These are phyloP conservation scores for Hyalella azteca DNA, from an alignment of 2,888 invertebrate species.

Conservation along the genomic window DNA sequence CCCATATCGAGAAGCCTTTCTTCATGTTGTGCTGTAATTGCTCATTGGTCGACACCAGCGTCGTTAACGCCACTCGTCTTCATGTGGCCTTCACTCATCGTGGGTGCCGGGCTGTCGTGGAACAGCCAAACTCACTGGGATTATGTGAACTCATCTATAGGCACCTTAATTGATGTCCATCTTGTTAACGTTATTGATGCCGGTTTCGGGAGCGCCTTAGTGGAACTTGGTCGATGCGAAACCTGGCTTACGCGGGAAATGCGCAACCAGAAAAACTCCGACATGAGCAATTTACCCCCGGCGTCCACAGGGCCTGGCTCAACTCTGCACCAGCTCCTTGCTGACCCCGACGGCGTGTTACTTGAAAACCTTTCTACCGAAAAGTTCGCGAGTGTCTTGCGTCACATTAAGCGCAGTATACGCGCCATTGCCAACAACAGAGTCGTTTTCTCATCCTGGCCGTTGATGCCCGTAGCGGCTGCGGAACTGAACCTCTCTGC, in stretches of 20 bases:
- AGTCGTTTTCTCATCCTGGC: slow-evolving; percentile 65
- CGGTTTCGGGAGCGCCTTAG: slow-evolving; percentile 66
- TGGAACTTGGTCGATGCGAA: slow-evolving; percentile 69
- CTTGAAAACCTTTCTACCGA: slow-evolving; percentile 69
- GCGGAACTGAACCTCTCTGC: slow-evolving; percentile 69
- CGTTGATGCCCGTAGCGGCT: slow-evolving; percentile 62
- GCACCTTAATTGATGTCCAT: slow-evolving; percentile 67
- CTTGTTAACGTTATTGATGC: slow-evolving; percentile 66
- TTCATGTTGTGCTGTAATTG: slow-evolving; percentile 66
- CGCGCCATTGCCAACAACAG: slow-evolving; percentile 62
- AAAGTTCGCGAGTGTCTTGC: slow-evolving; percentile 66
- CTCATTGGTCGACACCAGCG: slow-evolving; percentile 70
- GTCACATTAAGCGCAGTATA: slow-evolving; percentile 63
- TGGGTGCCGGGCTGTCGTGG: slow-evolving; percentile 69
- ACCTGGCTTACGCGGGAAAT: slow-evolving; percentile 67
- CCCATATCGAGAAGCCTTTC: slow-evolving; percentile 61
- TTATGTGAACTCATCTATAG: slow-evolving; percentile 65
- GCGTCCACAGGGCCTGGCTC: slow-evolving; percentile 68
- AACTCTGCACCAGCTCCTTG: slow-evolving; percentile 68
- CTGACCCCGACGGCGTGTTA: slow-evolving; percentile 70
- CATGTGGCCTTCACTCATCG: slow-evolving; percentile 69
- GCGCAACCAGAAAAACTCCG: slow-evolving; percentile 65
- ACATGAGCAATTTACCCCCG: slow-evolving; percentile 67
- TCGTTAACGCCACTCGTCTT: slow-evolving; percentile 69
- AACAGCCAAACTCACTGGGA: slow-evolving; percentile 67